A percentile compares a stretch with the other conserved stretches of the same genome.
phyloP scores from a whole-genome alignment of 2,113 vertebrate species.

The Cathartes aura region DNA sequence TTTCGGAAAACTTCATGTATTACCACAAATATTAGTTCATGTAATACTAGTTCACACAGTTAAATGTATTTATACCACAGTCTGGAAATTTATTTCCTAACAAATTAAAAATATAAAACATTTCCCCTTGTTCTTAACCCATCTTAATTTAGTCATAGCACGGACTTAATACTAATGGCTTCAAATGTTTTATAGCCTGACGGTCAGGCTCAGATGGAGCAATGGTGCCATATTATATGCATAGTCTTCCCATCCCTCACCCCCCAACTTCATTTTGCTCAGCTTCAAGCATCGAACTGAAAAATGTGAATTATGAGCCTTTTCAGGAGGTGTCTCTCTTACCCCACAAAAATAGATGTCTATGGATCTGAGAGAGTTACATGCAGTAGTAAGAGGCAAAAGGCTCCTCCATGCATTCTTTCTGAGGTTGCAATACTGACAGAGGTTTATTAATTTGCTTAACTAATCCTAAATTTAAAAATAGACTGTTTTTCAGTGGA shows the following conservation, averaged over 20 bases:
- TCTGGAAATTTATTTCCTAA: neutral
- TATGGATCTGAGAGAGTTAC: neutral
- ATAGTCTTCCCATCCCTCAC: neutral
- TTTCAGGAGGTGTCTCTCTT: neutral
- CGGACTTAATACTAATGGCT: neutral
- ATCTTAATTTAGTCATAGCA: neutral
- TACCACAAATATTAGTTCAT: neutral
- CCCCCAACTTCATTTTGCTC: neutral
- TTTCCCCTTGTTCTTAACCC: neutral
- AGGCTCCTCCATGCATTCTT: neutral
- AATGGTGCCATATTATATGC: neutral
- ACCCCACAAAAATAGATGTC: neutral
- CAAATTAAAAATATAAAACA: neutral
- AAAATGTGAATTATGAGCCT: neutral
- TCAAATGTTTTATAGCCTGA: neutral
- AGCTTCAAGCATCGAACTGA: neutral
- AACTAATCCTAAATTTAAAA: neutral
- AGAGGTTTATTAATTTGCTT: neutral
- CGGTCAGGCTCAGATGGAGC: neutral
- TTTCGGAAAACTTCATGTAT: neutral
- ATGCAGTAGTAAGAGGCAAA: neutral
- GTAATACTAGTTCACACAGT: neutral
- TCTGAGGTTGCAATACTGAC: neutral
- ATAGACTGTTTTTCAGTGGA: neutral
- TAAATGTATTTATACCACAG: neutral